Evolutionary conservation across 2,888 invertebrate species (phyloP), one percentile per base, ranked within the genome.

Genomic region (Eulithis testata): DNA sequence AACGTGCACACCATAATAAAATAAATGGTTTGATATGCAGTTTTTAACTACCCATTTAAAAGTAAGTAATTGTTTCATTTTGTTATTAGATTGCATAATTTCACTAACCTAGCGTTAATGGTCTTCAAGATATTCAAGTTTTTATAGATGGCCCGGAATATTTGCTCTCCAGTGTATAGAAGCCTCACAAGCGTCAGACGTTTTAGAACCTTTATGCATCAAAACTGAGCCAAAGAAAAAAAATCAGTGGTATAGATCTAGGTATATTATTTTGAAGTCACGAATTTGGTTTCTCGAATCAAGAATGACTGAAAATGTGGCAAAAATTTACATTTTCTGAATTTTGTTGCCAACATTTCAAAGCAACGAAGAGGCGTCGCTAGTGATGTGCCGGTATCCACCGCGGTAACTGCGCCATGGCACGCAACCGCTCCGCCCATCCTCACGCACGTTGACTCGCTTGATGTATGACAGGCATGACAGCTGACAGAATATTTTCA

Each of bases 391-490:
- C 87, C 83, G 91, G 90, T 91, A 90, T 9, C 40, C 89, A 88
- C 87, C 82, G 81, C 79, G 80, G 79, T 91, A 89, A 93, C 88
- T 90, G 90, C 89, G 76, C 75, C 65, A 59, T 74, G 80, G 79
- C 93, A 92, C 93, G 92, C 92, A 82, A 93, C 79, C 74, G 87
- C 91, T 86, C 93, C 93, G 90, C 92, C 92, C 91, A 86, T 81
- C 82, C 74, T 80, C 90, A 90, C 90, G 91, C 90, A 88, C 80
- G 69, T 56, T 68, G 54, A 62, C 72, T 74, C 11, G 70, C 74
- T 65, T 72, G 77, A 77, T 76, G 77, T 76, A 75, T 75, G 66
- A 74, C 76, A 77, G 71, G 77, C 75, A 75, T 75, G 66, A 74
- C 76, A 77, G 71, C 65, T 66, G 70, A 63, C 63, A 54, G 59